These are phyloP conservation scores for Muscina levida DNA, from an alignment of 2,888 invertebrate species.

Conservation along the genomic window DNA sequence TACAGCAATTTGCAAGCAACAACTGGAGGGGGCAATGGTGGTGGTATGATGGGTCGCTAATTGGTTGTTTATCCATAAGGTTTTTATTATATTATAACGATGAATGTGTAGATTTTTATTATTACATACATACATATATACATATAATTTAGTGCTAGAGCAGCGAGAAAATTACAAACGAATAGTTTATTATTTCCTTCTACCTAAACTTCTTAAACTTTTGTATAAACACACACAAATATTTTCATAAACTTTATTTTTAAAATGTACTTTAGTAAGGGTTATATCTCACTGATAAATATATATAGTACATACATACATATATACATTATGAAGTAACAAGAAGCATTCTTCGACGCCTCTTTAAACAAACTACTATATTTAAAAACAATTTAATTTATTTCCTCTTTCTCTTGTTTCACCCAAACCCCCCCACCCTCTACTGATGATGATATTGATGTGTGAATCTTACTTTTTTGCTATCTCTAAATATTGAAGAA, in stretches of 20 bases:
- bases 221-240: slow-evolving; percentile 20
- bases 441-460: neutral
- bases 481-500: too few relatives aligned
- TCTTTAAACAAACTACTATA: too few relatives aligned
- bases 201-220: slow-evolving; percentile 5
- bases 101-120: slow-evolving; percentile 31
- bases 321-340: too few relatives aligned
- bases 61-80: slow-evolving; percentile 17
- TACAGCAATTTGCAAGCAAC: slow-evolving; percentile 39
- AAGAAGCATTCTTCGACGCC: too few relatives aligned
- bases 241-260: slow-evolving; percentile 23
- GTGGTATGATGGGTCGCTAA: slow-evolving; percentile 39
- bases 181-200: slow-evolving; percentile 7
- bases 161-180: slow-evolving; percentile 1
- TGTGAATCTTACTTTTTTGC: neutral
- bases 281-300: neutral
- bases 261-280: slow-evolving; percentile 3
- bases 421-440: neutral
- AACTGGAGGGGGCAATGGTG: slow-evolving; percentile 26
- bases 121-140: slow-evolving; percentile 6
- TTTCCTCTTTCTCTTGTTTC: neutral
- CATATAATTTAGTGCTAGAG: neutral
- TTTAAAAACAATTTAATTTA: neutral
- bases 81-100: neutral
- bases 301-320: slow-evolving; percentile 12